These are phyloP conservation scores for Heliconius erato DNA, from an alignment of 2,888 invertebrate genomes.

Conservation along the genomic window DNA sequence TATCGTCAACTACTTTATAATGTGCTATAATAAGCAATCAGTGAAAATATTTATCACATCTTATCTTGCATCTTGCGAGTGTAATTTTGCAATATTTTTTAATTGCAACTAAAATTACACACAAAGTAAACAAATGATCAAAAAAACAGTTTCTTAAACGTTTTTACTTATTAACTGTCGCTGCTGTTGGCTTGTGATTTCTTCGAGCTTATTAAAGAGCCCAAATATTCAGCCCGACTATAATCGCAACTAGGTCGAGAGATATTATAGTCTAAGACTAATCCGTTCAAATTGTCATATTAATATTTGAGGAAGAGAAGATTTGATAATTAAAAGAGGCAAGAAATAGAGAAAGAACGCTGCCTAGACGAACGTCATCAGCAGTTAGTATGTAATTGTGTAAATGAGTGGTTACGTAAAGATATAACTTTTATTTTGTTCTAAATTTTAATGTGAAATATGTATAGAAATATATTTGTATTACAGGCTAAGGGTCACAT, in stretches of 20 bases:
- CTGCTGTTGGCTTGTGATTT: neutral
- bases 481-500: neutral
- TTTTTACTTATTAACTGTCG: neutral
- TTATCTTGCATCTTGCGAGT: constrained; percentile 17
- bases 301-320: neutral
- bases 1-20: constrained; percentile 50
- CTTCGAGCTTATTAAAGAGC: neutral
- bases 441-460: neutral
- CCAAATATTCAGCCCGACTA: neutral
- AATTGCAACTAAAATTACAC: neutral
- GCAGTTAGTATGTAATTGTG: neutral
- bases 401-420: neutral
- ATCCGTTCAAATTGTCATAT: neutral
- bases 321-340: neutral
- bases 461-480: neutral
- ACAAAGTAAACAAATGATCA: neutral
- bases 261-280: neutral
- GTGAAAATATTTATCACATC: constrained; percentile 34
- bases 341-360: neutral
- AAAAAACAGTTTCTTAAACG: neutral
- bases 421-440: neutral
- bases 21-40: constrained; percentile 40
- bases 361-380: neutral
- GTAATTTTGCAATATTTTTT: neutral
- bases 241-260: neutral